Conservation (phyloP, 2,113 vertebrate species). For the Redunca redunca region DNA sequence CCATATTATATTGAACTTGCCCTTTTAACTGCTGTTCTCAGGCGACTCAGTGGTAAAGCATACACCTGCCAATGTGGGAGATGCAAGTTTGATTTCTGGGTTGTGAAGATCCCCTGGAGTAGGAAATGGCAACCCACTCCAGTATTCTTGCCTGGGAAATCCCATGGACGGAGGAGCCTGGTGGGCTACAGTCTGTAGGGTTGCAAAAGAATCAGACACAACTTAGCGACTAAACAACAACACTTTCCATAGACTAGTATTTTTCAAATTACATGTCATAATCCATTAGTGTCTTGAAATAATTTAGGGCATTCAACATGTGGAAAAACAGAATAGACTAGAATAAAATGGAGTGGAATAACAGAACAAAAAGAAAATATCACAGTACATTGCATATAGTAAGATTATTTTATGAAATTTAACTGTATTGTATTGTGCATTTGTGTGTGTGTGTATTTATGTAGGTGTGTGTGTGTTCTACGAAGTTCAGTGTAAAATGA, state of each 20-base stretch:
- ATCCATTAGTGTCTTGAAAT: neutral
- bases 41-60: neutral
- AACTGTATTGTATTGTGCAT: neutral
- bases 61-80: neutral
- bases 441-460: neutral
- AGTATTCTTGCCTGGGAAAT: neutral
- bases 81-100: neutral
- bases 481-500: neutral
- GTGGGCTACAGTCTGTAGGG: neutral
- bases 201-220: neutral
- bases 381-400: neutral
- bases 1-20: neutral
- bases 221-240: neutral
- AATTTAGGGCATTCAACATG: neutral
- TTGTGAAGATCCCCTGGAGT: neutral
- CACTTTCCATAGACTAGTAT: neutral
- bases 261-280: neutral
- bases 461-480: rapidly evolving
- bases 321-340: neutral
- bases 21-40: neutral
- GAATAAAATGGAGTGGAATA: neutral
- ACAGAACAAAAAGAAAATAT: neutral
- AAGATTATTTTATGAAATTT: neutral
- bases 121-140: neutral
- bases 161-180: neutral